Percentiles rank a stretch among this genome's conserved stretches.
Evolutionary conservation across 2,113 vertebrate genomes (phyloP).

Genomic region (Misgurnus mizolepis): DNA sequence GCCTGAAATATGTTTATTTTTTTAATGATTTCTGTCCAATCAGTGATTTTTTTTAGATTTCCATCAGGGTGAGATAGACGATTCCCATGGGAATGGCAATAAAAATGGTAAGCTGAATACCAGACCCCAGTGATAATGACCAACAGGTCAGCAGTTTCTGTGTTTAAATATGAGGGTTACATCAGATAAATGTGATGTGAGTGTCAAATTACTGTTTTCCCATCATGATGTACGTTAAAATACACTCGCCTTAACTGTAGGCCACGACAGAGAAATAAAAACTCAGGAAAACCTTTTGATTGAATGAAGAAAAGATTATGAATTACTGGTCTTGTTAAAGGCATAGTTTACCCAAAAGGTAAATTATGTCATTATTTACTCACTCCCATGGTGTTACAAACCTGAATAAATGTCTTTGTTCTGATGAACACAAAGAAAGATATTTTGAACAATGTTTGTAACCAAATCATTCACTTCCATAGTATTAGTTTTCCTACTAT

Average conservation of each 20-base stretch:
- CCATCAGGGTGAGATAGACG: slow-evolving; percentile 2
- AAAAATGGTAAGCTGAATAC: neutral
- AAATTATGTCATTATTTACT: no score
- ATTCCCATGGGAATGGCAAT: neutral
- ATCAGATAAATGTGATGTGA: slow-evolving; percentile 4
- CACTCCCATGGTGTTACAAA: no score
- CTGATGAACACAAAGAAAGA: no score
- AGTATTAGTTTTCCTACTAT: no score
- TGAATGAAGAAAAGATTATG: no score
- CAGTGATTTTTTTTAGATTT: neutral
- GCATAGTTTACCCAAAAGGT: no score
- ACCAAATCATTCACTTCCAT: no score
- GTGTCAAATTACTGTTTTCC: slow-evolving; percentile 23
- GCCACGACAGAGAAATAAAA: neutral
- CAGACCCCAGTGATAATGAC: slow-evolving; percentile 8
- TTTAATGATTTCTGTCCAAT: neutral
- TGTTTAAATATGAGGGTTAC: slow-evolving; percentile 1
- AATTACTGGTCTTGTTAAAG: no score
- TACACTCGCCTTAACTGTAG: neutral
- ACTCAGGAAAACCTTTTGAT: no score
- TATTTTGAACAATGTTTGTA: no score
- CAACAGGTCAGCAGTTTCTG: slow-evolving; percentile 36
- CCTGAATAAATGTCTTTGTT: no score
- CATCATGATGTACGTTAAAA: slow-evolving; percentile 10
- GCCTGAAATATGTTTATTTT: no score